A percentile compares a stretch with the other conserved stretches of the same genome.
Evolutionary conservation across 2,113 vertebrate genomes (phyloP).

Genomic region (Tricholaema leucomelas): DNA sequence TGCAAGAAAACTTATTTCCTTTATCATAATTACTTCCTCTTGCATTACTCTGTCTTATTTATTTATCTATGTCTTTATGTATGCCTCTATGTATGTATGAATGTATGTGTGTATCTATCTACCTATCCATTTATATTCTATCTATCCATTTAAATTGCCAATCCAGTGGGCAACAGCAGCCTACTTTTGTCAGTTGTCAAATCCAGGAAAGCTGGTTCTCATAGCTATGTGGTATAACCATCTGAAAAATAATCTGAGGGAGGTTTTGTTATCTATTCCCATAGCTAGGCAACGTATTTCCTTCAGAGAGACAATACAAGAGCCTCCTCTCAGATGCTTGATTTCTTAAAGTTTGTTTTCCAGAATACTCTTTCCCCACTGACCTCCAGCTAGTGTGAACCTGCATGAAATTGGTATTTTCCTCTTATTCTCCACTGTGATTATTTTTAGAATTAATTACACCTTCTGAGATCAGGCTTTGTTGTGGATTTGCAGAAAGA

Average conservation of each 20-base stretch:
- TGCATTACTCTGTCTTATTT: neutral
- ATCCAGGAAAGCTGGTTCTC: neutral
- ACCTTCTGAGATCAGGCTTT: neutral
- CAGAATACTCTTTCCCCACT: neutral
- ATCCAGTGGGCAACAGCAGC: neutral
- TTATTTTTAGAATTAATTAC: conserved; percentile 34
- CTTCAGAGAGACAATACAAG: neutral
- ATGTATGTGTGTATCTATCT: no score
- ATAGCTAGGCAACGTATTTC: neutral
- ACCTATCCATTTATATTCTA: neutral
- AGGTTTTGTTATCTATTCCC: neutral
- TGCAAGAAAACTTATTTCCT: neutral
- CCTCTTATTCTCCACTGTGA: neutral
- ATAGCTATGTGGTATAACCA: neutral
- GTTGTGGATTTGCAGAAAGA: neutral
- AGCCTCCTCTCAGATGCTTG: neutral
- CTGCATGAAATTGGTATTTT: neutral
- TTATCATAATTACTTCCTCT: neutral
- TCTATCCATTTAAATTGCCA: neutral
- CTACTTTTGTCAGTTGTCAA: neutral
- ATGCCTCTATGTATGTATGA: no score
- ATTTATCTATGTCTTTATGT: no score
- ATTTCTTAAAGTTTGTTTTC: neutral
- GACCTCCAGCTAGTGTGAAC: neutral
- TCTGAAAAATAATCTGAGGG: neutral